Evolutionary conservation across 2,888 invertebrate genomes (phyloP).

Genomic region (Chromoteleia sp.): DNA sequence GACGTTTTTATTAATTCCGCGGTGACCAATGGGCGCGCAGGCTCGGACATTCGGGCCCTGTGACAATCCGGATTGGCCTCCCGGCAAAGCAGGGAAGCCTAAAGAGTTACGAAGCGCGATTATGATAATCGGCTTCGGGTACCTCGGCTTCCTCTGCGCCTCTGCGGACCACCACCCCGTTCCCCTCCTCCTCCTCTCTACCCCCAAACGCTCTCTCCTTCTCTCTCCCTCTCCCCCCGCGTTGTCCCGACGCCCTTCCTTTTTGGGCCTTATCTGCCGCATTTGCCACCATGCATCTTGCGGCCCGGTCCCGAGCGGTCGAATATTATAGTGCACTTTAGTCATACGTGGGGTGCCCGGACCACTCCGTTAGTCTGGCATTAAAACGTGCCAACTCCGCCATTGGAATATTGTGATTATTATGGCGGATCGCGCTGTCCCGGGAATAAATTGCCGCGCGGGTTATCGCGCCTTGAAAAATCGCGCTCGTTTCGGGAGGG

Average conservation of each 20-base stretch:
- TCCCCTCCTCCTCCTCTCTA: slow-evolving; percentile 11
- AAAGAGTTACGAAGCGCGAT: slow-evolving; percentile 78
- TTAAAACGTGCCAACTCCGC: slow-evolving; percentile 63
- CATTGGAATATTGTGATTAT: slow-evolving; percentile 72
- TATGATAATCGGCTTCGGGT: slow-evolving; percentile 77
- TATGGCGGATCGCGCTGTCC: slow-evolving; percentile 64
- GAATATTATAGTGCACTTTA: slow-evolving; percentile 68
- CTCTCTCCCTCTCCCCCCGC: too few relatives aligned
- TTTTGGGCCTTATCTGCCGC: slow-evolving; percentile 68
- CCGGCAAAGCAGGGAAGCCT: slow-evolving; percentile 65
- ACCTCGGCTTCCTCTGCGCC: slow-evolving; percentile 36
- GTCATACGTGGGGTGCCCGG: slow-evolving; percentile 58
- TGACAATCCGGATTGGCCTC: slow-evolving; percentile 52
- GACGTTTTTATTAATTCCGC: slow-evolving; percentile 55
- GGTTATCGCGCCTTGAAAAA: slow-evolving; percentile 57
- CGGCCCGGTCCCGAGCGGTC: slow-evolving; percentile 32
- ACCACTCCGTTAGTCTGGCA: slow-evolving; percentile 64
- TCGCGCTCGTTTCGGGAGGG: slow-evolving; percentile 64
- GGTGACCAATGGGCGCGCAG: slow-evolving; percentile 25
- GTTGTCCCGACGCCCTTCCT: too few relatives aligned
- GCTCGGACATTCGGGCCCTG: slow-evolving; percentile 13
- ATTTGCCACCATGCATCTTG: slow-evolving; percentile 69
- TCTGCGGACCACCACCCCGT: slow-evolving; percentile 21
- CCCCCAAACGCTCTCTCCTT: too few relatives aligned
- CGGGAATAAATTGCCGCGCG: slow-evolving; percentile 60